A percentile compares a stretch with the other conserved stretches of the same genome.
Conservation (phyloP, 1,140 invertebrate genomes). For the Berghia stephanieae region DNA sequence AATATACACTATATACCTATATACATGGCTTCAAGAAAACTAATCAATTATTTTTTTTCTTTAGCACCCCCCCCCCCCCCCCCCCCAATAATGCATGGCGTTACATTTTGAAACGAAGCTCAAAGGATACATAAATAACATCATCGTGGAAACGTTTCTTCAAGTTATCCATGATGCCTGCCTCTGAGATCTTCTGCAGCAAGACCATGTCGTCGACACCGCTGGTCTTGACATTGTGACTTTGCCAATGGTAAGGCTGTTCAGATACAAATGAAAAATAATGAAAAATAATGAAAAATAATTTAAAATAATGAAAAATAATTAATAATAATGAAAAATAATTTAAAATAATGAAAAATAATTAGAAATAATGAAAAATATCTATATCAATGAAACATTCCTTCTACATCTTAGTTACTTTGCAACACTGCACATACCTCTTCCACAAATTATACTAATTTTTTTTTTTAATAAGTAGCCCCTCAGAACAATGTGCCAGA, state of each 20-base stretch:
- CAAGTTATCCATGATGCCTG: slow-evolving; percentile 80
- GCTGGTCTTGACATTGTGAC: slow-evolving; percentile 79
- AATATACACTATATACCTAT: too few species aligned
- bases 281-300: neutral
- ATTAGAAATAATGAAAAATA: neutral
- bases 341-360: neutral
- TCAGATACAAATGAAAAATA: neutral
- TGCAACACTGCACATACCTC: neutral
- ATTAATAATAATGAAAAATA: neutral
- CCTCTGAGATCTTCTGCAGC: slow-evolving; percentile 77
- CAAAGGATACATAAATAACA: slow-evolving; percentile 78
- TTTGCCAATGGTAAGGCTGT: slow-evolving; percentile 82
- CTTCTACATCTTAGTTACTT: neutral
- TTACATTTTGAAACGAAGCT: too few species aligned
- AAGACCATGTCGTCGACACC: slow-evolving; percentile 86
- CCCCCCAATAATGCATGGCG: too few species aligned
- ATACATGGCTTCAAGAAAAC: too few species aligned
- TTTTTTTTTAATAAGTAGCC: too few species aligned
- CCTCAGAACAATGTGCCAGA: too few species aligned
- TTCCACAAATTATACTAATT: too few species aligned
- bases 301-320: neutral
- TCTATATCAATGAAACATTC: neutral
- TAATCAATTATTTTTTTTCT: too few species aligned
- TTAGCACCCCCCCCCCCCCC: too few species aligned
- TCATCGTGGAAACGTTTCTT: slow-evolving; percentile 80